Conservation (phyloP, 2,797 vertebrate genomes). For the Lepus oiostolus region DNA sequence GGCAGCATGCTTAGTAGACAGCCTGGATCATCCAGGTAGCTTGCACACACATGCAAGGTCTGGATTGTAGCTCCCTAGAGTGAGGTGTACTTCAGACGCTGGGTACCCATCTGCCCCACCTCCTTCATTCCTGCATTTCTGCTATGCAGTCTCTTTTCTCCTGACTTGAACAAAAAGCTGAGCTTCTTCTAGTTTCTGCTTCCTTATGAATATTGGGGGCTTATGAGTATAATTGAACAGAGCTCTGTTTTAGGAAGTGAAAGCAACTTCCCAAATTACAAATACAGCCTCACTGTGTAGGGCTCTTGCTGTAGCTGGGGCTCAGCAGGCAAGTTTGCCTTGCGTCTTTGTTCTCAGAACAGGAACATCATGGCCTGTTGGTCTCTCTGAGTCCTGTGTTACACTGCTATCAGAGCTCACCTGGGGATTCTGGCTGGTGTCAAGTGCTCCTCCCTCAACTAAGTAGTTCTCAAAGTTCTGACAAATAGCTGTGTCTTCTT, state of each 20-base stretch:
- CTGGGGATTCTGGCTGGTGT: background rate
- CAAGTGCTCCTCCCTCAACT: background rate
- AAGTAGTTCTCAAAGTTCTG: background rate
- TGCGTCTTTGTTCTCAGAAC: background rate
- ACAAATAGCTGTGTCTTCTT: background rate
- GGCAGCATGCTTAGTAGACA: conserved; percentile 47
- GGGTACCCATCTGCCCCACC: background rate
- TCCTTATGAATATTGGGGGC: background rate
- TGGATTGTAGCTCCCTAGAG: background rate
- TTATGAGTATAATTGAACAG: background rate
- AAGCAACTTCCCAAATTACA: background rate
- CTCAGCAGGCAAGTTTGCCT: background rate
- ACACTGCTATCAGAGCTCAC: background rate
- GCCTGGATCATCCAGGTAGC: background rate
- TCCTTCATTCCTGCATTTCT: background rate
- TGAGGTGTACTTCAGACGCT: background rate
- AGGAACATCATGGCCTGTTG: background rate
- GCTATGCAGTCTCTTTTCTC: conserved; percentile 76
- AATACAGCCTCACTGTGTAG: too few relatives aligned
- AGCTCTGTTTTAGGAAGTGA: conserved; percentile 1
- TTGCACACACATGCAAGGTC: background rate
- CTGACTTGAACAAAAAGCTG: conserved; percentile 80
- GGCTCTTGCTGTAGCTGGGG: too few relatives aligned
- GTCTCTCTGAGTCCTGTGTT: background rate
- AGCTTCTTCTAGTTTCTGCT: conserved; percentile 40